Evolutionary conservation across 2,888 invertebrate species (phyloP).

Genomic region (Gerris lacustris): DNA sequence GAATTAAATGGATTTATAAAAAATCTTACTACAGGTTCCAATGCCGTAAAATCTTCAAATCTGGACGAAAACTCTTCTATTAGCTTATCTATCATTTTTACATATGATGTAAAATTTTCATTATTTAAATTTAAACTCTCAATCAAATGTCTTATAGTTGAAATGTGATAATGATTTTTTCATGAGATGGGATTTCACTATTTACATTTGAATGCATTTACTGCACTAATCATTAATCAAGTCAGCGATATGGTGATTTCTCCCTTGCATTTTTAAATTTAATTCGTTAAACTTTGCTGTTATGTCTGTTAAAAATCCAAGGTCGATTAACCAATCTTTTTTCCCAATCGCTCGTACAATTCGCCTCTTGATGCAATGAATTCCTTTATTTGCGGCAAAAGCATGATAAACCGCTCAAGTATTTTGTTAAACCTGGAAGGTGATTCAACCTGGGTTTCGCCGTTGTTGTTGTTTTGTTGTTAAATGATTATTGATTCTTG

Average conservation of each 20-base stretch:
- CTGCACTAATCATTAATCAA: not conserved
- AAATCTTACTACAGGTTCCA: not conserved
- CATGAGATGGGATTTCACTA: not conserved
- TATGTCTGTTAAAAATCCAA: not conserved
- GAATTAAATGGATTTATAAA: not conserved
- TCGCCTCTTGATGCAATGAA: not conserved
- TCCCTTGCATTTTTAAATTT: conserved; percentile 1
- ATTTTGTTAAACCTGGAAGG: no score
- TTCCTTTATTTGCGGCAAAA: conserved; percentile 1
- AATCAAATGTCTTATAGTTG: not conserved
- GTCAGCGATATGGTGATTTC: conserved; percentile 1
- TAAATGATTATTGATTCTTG: no score
- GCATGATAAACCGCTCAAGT: conserved; percentile 5
- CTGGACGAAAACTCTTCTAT: not conserved
- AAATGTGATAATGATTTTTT: conserved; percentile 3
- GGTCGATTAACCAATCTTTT: not conserved
- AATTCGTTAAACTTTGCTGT: not conserved
- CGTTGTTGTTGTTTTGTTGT: no score
- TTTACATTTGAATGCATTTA: conserved; percentile 1
- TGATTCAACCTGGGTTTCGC: no score
- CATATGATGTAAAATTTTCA: conserved; percentile 1
- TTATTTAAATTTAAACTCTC: conserved; percentile 1
- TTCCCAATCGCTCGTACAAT: not conserved
- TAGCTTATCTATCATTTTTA: conserved; percentile 1
- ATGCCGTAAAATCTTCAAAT: not conserved